phyloP scores from a whole-genome alignment of 2,888 invertebrate species.

The Drosophila yooni region DNA sequence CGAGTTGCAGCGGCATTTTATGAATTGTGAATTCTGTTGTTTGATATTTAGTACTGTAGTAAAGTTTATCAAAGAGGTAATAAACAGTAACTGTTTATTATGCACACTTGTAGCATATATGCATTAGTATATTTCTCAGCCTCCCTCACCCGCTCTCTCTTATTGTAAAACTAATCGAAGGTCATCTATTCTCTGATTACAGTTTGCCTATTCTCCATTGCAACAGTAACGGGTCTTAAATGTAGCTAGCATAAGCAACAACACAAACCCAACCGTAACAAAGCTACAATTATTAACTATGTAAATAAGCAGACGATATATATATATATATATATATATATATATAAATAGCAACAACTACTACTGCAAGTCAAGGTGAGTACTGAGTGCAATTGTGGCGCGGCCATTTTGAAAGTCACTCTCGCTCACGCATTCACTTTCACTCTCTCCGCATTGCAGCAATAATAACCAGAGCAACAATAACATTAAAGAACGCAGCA shows the following conservation, averaged over 20 bases:
- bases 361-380: conserved; percentile 52
- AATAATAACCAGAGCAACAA: conserved; percentile 30
- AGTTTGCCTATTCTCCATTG: conserved; percentile 64
- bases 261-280: conserved; percentile 31
- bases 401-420: conserved; percentile 39
- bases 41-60: conserved; percentile 51
- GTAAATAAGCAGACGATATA: conserved; percentile 47
- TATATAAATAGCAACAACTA: conserved; percentile 19
- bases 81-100: conserved; percentile 23
- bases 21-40: conserved; percentile 21
- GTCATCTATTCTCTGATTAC: conserved; percentile 42
- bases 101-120: neutral
- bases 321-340: conserved; percentile 7
- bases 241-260: conserved; percentile 62
- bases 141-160: neutral
- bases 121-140: neutral
- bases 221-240: conserved; percentile 70
- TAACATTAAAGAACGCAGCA: conserved; percentile 11
- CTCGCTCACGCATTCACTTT: conserved; percentile 41
- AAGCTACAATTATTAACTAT: conserved; percentile 50
- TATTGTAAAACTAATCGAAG: conserved; percentile 35
- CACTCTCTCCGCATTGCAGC: conserved; percentile 51
- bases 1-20: conserved; percentile 38
- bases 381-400: conserved; percentile 17
- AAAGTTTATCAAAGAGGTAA: conserved; percentile 36